Evolutionary conservation across 2,888 invertebrate genomes (phyloP).

Genomic region (Aphodius sticticus): DNA sequence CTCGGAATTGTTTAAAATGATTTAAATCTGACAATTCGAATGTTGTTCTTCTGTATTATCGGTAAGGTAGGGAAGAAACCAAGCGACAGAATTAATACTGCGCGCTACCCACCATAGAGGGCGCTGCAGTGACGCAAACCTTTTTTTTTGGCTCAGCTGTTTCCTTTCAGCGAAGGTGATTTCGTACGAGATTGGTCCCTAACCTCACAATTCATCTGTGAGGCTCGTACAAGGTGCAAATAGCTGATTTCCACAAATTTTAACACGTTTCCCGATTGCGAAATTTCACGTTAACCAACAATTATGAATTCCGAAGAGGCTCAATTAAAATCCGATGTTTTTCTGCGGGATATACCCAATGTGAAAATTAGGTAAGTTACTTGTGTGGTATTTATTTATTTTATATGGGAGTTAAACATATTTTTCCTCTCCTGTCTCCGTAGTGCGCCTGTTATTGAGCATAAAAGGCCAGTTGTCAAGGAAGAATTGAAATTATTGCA

Average conservation of each 20-base stretch:
- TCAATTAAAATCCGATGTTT: slow-evolving; percentile 63
- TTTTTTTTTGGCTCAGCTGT: neutral
- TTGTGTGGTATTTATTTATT: neutral
- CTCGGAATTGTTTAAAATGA: no score
- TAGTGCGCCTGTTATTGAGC: slow-evolving; percentile 36
- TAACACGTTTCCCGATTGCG: neutral
- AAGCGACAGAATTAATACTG: no score
- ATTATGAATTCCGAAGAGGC: slow-evolving; percentile 46
- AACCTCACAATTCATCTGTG: neutral
- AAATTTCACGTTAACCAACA: neutral
- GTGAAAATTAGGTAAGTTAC: slow-evolving; percentile 66
- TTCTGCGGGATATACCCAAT: slow-evolving; percentile 68
- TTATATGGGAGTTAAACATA: no score
- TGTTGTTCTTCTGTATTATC: no score
- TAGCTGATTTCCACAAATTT: neutral
- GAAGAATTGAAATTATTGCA: slow-evolving; percentile 79
- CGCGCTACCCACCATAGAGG: no score
- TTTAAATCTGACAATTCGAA: no score
- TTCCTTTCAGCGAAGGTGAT: neutral
- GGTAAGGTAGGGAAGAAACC: no score
- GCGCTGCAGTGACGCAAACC: no score
- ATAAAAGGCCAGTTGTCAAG: slow-evolving; percentile 65
- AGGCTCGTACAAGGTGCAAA: neutral
- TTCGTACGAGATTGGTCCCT: neutral
- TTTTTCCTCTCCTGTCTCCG: neutral